Evolutionary conservation across 2,797 vertebrate genomes (phyloP), one percentile per base, ranked within the genome.

Genomic region (Helarctos malayanus): DNA sequence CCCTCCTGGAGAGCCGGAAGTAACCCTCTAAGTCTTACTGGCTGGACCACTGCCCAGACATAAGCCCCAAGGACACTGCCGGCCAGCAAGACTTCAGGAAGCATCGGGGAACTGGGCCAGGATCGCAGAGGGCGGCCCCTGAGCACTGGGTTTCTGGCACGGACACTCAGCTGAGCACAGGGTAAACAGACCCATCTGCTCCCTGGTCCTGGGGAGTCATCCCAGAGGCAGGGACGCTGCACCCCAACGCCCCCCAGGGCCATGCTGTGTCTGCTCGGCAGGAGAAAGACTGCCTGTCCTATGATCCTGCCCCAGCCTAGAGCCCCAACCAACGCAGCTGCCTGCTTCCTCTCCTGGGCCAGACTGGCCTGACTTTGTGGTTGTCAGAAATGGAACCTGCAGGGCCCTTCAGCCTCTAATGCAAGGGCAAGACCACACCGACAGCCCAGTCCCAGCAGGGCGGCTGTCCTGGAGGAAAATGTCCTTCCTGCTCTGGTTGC

Each of bases 401-500:
- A 7, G 65, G 61, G 16, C 27, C 27, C 73, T 16, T 16, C 8
- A 32, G 73, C 27, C 27, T 29, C 13, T 75, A 29, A 47, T 32
- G 73, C 27, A 47, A 75, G 27, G 73, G 3, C 8, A 5, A 47
- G 27, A 4, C 61, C 5, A 3, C 54, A 52, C 5, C 5, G 0
- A 41, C 1, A 35, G 68, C 56, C 19, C 2, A 10, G 59, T 5
- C 49, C 47, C 49, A n/a, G 69, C 47, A 81, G 68, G 35, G n/a
- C 56, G 45, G 54, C 4, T 23, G 56, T 52, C 29, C 47, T 14
- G 16, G 63, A 76, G 82, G 38, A 63, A 52, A 19, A 49, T 0
- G 4, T 25, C 49, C 65, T 52, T 27, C 61, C n/a, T 0, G 0
- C 0, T 1, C 14, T 16, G 45, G 23, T 21, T 23, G 47, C 21